Evolutionary conservation across 64 coral and sea anemone genomes (phyloP).

Genomic region (Platygyra sinensis): DNA sequence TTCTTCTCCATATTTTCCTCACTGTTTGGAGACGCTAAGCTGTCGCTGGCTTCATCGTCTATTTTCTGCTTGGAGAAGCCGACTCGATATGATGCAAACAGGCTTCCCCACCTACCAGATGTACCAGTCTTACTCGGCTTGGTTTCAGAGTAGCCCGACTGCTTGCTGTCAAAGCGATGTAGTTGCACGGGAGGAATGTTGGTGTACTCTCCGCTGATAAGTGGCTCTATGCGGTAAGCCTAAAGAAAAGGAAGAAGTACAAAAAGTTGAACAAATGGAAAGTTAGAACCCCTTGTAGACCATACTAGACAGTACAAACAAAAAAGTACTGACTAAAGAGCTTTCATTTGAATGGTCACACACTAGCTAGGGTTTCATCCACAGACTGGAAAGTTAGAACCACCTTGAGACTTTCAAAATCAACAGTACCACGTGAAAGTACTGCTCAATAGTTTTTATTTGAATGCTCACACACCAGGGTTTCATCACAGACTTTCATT

Average conservation of each 20-base stretch:
- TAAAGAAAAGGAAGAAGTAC: background rate
- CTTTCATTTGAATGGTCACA: background rate
- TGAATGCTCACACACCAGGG: background rate
- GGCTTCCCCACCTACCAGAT: constrained; percentile 1
- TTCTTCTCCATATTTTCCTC: constrained; percentile 48
- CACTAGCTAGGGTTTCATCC: background rate
- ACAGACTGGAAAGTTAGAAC: background rate
- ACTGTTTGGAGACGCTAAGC: constrained; percentile 30
- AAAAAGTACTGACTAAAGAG: background rate
- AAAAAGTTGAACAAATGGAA: background rate
- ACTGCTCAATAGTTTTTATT: background rate
- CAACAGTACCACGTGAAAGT: background rate
- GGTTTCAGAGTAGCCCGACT: constrained; percentile 53
- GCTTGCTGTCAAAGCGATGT: constrained; percentile 76
- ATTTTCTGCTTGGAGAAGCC: constrained; percentile 43
- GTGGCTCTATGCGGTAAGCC: constrained; percentile 93
- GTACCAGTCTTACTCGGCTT: constrained; percentile 50
- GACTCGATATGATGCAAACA: constrained; percentile 17
- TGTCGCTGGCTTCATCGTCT: constrained; percentile 26
- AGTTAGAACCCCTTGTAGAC: background rate
- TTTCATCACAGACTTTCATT: no score
- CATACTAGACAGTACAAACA: background rate
- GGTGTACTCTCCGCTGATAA: constrained; percentile 79
- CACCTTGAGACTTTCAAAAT: background rate
- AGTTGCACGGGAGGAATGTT: constrained; percentile 76